Base-by-base conservation (phyloP, 2,888 invertebrate genomes). In the Agrotis segetum region DNA sequence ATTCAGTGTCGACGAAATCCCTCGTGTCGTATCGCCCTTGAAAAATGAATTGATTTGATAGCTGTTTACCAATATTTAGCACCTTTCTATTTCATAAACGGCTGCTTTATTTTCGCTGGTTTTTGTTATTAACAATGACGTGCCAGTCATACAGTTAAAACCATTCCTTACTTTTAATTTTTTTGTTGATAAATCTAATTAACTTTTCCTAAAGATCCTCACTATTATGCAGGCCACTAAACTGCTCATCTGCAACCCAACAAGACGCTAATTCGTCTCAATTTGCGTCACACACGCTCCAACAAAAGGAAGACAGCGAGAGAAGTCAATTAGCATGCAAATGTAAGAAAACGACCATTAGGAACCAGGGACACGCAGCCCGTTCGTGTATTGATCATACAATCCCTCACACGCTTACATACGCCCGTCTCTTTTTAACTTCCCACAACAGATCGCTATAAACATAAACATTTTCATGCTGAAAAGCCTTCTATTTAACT, bases 301-400 rank as follows among this genome's bases (percentile, higher is more conserved):
- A 84, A 93, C 92, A 94, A 95, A 94, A 94, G 92, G 91, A 92
- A 87, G 85, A 85, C 85, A 85, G 84, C 84, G 87, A 93, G 90
- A 86, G 91, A 91, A 93, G 92, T 89, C 94, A 95, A 96, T 96
- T 95, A 95, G 90, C 90, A 96, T 96, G 96, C 95, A 96, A 96
- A 96, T 96, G 93, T 95, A 96, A 96, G 96, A 96, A 96, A 95
- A 96, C 94, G 95, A 93, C 94, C 91, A 95, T 95, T 95, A 95
- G 89, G 82, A 75, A 81, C 87, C 88, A 91, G 76, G 88, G 87
- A 83, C 85, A 85, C 89, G 87, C 87, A 88, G 87, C 85, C 85
- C 88, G 87, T 88, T 83, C 85, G 70, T 88, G 94, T 96, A 96
- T 96, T 91, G 96, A 96, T 96, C 96, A 95, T 92, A 90, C 92